These are phyloP conservation scores for Neopelma chrysocephalum DNA, from an alignment of 2,797 vertebrate genomes.

Conservation along the genomic window DNA sequence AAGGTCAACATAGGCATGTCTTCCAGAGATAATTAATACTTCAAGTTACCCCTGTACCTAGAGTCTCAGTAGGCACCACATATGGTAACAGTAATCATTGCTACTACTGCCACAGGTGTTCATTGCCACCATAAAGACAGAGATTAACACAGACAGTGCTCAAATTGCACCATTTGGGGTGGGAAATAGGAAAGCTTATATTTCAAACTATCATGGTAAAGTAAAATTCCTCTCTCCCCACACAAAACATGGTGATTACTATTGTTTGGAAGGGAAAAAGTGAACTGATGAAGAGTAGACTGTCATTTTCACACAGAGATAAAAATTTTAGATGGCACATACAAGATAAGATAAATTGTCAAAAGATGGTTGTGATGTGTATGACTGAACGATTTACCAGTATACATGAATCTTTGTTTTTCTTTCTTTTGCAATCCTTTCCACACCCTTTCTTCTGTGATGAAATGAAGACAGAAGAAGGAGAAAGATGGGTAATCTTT, in stretches of 20 bases:
- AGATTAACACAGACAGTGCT: not conserved
- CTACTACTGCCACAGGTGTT: not conserved
- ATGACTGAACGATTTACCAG: not conserved
- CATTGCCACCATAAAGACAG: not conserved
- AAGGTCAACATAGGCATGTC: not conserved
- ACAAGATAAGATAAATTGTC: not conserved
- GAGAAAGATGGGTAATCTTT: slow-evolving; percentile 85
- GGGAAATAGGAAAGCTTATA: not conserved
- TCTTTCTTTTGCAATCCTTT: slow-evolving; percentile 45
- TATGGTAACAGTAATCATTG: not conserved
- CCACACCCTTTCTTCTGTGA: not conserved
- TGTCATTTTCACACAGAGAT: not conserved
- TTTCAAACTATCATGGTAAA: not conserved
- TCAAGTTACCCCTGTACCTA: not conserved
- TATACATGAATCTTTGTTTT: slow-evolving; percentile 10
- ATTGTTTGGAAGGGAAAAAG: not conserved
- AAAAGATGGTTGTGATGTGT: not conserved
- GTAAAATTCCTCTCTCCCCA: not conserved
- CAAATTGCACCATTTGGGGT: not conserved
- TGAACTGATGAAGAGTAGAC: not conserved
- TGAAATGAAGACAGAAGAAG: slow-evolving; percentile 83
- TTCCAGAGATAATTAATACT: not conserved
- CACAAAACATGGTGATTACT: not conserved
- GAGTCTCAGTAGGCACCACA: not conserved
- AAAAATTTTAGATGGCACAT: not conserved